Evolutionary conservation across 2,888 invertebrate species (phyloP), one percentile per base, ranked within the genome.

Genomic region (Drosophila cognata): DNA sequence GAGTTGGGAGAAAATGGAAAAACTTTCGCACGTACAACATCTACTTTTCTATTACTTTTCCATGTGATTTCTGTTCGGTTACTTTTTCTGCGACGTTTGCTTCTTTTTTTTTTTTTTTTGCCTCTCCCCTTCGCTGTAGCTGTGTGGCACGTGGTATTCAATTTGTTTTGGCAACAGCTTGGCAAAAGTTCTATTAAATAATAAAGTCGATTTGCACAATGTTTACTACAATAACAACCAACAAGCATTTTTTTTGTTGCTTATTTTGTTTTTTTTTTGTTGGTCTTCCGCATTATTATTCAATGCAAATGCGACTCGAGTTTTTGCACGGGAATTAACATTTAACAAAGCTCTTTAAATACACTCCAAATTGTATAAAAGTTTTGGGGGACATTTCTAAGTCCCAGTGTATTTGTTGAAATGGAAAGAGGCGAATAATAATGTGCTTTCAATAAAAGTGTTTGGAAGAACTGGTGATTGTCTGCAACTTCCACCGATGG

Each of bases 111-210:
- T 18, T 21, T 16, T 25, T 35, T 25, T 25, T 16, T 38, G 28
- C 8, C 16, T 21, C 7, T 46, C 16, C 4, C 7, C 21, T 16
- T 46, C 4, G 7, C 3, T 16, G 8, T 21, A 4, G 21, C 25
- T 46, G 46, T 25, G 46, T 25, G 77, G 51, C 77, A 79, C 74
- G 78, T 80, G 86, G 89, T 81, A 90, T 90, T 89, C 90, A 86
- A 90, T 86, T 86, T 86, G 86, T 83, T 85, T 88, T 78, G 85
- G 90, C 73, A 90, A 88, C 89, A 90, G 90, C 89, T 86, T 81
- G 90, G 74, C 79, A 56, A 63, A 84, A 86, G 74, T 87, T 90
- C 87, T 84, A 84, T 81, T 89, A 90, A 90, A 90, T 90, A 90
- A 89, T 89, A 87, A 79, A 90, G 75, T 89, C 89, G 79, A 90